Base-by-base conservation (phyloP, 2,888 invertebrate species). In the Alviniconcha strummeri region DNA sequence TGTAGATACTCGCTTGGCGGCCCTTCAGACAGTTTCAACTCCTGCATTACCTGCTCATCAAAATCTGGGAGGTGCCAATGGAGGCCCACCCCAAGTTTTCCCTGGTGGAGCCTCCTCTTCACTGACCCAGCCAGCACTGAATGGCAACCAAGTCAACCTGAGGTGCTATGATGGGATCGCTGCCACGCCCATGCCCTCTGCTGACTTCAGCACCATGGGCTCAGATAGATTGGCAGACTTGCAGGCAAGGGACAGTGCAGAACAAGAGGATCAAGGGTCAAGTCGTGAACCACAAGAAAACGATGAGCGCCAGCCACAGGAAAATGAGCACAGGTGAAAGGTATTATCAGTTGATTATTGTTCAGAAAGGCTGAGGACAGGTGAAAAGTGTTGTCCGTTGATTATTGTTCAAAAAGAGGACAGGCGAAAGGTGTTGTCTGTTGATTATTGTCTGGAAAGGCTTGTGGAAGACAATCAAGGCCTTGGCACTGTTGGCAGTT, bases 91-190 rank as follows among this genome's bases (percentile, higher is more conserved):
- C 77, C 36, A 36, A 36, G 36, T 36, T 36, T 36, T 36, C 11
- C 0, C 60, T 5, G 74, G 13, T 4, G 36, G 13, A 5, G 13
- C 77, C 56, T 4, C 36, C 9, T 78, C 78, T 9, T 60, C 64
- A 3, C 60, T 78, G 60, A 64, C 5, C 64, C n/a, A 64, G 4
- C 11, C 64, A 17, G 78, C 64, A 13, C 7, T 36, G 7, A 78
- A 78, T 52, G 78, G 78, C n/a, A 78, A 78, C 78, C 36, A 15
- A 57, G 15, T 78, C 15, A 9, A 78, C 60, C 78, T 78, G 78
- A 60, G 78, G 78, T 13, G 9, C 64, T 36, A 64, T 15, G 78
- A 64, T 0, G 64, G 5, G 36, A 78, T 78, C 5, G 52, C 64
- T 5, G 60, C 64, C 13, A 4, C 60, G 4, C 19, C 60, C 36